phyloP scores from a whole-genome alignment of 1,140 invertebrate genomes.

The Drosophila ercepeae region DNA sequence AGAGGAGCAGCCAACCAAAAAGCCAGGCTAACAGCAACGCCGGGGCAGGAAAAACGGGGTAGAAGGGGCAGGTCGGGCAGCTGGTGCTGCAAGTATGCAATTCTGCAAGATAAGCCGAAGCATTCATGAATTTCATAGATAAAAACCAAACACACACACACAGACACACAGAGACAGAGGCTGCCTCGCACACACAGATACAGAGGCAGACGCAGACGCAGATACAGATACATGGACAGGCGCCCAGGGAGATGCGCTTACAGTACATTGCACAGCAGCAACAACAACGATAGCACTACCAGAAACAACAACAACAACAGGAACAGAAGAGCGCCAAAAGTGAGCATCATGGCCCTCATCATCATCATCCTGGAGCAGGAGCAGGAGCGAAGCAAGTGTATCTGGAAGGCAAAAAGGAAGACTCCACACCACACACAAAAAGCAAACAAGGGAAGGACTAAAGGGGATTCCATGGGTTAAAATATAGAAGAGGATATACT shows the following conservation, averaged over 20 bases:
- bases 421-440: neutral
- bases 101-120: conserved; percentile 79
- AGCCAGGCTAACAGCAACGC: conserved; percentile 29
- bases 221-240: conserved; percentile 26
- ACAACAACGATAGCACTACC: conserved; percentile 17
- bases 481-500: neutral
- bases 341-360: conserved; percentile 64
- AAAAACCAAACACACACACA: conserved; percentile 60
- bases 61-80: neutral
- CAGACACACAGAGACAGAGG: conserved; percentile 7
- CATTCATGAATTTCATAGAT: conserved; percentile 83
- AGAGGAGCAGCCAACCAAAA: conserved; percentile 45
- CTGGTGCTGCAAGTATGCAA: conserved; percentile 75
- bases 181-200: conserved; percentile 6
- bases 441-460: neutral
- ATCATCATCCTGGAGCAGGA: conserved; percentile 33
- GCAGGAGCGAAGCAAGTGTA: conserved; percentile 9
- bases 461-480: neutral
- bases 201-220: conserved; percentile 21
- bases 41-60: neutral
- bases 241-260: conserved; percentile 66
- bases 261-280: conserved; percentile 79
- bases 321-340: conserved; percentile 63
- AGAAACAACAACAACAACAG: conserved; percentile 16
- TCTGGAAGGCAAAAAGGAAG: conserved; percentile 24